phyloP scores from a whole-genome alignment of 2,888 invertebrate species.

The Enoplolaimus lenunculus region DNA sequence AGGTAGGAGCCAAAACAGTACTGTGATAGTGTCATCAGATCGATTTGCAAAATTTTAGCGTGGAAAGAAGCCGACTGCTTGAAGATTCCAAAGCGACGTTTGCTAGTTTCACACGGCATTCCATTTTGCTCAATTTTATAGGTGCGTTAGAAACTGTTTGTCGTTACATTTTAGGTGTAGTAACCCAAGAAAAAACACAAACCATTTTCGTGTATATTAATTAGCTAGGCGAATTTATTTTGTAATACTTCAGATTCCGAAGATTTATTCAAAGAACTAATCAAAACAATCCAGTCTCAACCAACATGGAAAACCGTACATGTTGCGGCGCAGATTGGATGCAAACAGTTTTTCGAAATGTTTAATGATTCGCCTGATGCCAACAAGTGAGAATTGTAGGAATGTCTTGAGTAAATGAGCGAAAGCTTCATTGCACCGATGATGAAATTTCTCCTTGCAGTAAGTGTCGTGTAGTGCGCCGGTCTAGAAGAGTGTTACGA shows the following conservation, averaged over 20 bases:
- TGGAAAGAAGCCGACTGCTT: not conserved
- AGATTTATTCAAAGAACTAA: not conserved
- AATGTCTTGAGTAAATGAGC: not conserved
- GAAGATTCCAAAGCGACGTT: not conserved
- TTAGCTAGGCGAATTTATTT: too few relatives aligned
- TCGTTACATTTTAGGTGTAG: too few relatives aligned
- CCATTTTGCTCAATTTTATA: not conserved
- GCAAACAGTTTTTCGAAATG: not conserved
- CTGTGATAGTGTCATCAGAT: too few relatives aligned
- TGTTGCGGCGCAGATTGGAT: slow-evolving; percentile 2
- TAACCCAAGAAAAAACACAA: too few relatives aligned
- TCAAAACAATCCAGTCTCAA: not conserved
- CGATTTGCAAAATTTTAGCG: not conserved
- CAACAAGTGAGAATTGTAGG: not conserved
- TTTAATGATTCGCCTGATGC: not conserved
- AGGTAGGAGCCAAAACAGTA: too few relatives aligned
- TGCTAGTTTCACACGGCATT: not conserved
- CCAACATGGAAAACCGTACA: slow-evolving; percentile 6
- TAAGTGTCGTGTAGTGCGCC: too few relatives aligned
- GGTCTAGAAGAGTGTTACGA: too few relatives aligned
- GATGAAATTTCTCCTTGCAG: too few relatives aligned
- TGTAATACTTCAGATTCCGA: slow-evolving; percentile 17
- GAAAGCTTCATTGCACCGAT: not conserved
- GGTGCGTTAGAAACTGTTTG: not conserved
- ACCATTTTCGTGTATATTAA: too few relatives aligned